Evolutionary conservation across 2,888 invertebrate species (phyloP), one percentile per base, ranked within the genome.

Genomic region (Yponomeuta plumbellus): DNA sequence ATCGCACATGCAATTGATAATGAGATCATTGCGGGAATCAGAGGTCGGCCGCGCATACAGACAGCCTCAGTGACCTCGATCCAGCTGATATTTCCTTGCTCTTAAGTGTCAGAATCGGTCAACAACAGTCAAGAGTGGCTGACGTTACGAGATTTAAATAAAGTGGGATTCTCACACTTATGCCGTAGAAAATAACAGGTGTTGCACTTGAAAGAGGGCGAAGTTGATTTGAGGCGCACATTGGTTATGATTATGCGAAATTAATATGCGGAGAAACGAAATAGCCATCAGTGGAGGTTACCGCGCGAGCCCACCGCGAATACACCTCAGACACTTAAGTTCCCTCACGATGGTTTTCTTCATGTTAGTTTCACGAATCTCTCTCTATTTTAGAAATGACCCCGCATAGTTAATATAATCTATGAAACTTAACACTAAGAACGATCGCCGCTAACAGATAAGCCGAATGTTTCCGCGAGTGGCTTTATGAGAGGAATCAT

Each of bases 151-250:
- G 44, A 17, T 17, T 13, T 17, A 17, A 52, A 52, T 52, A 52
- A 17, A 52, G 44, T 13, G 44, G 5, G 5, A 52, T 11, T 17
- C 2, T 52, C 13, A 17, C 17, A 52, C 44, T 17, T 52, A 52
- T 17, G 44, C 44, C 44, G 44, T 17, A 52, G 17, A 52, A 13
- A 52, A 52, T 52, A 52, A 52, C 17, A 52, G 17, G 44, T 13
- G 44, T 17, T 52, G 5, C 44, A 17, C 17, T 1, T 52, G 44
- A 17, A 13, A 44, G 10, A 10, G 10, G n/a, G 57, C n/a, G 57
- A 58, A 58, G 6, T 58, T 70, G 69, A 72, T 74, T 77, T 80
- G 78, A 79, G 76, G 76, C 71, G 73, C 72, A 4, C 44, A 44
- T 44, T 44, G 44, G 10, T 44, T 44, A 44, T 13, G 11, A 13